Conservation (phyloP, 2,113 vertebrate species). For the Apodemus speciosus region DNA sequence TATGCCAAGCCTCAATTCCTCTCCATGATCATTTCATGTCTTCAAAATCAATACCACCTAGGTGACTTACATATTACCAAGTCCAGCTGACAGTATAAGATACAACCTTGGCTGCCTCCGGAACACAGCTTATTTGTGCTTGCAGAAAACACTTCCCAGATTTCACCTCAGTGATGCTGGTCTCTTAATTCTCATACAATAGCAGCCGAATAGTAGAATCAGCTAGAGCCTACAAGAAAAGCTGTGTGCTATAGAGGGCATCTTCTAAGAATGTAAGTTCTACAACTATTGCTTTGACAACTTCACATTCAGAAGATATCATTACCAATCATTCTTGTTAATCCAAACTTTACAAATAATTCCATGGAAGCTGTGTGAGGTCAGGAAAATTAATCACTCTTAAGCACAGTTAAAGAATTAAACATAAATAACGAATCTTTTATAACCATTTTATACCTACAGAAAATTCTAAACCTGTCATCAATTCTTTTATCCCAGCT, state of each 20-base stretch:
- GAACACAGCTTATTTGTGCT: too few species aligned
- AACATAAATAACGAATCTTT: conserved; percentile 81
- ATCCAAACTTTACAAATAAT: conserved; percentile 66
- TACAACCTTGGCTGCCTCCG: too few species aligned
- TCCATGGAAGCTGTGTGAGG: conserved; percentile 78
- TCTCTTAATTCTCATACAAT: too few species aligned
- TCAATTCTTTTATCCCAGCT: conserved; percentile 71
- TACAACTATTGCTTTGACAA: conserved; percentile 78
- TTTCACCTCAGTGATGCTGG: too few species aligned
- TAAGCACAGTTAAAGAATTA: conserved; percentile 83
- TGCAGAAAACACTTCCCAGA: too few species aligned
- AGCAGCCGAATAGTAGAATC: too few species aligned
- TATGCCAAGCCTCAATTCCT: not conserved
- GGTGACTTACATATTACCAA: too few species aligned
- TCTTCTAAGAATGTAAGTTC: conserved; percentile 75
- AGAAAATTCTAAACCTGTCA: conserved; percentile 74
- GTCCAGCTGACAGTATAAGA: too few species aligned
- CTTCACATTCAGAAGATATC: conserved; percentile 72
- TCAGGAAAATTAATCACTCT: conserved; percentile 79
- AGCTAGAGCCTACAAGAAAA: too few species aligned
- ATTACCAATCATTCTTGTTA: conserved; percentile 74
- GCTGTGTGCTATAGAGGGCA: too few species aligned
- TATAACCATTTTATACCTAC: conserved; percentile 84
- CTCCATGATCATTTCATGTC: not conserved
- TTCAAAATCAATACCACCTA: not conserved